Percentiles rank a stretch among this genome's conserved stretches.
phyloP scores from a whole-genome alignment of 2,113 vertebrate genomes.

The Melanotaenia duboulayi region DNA sequence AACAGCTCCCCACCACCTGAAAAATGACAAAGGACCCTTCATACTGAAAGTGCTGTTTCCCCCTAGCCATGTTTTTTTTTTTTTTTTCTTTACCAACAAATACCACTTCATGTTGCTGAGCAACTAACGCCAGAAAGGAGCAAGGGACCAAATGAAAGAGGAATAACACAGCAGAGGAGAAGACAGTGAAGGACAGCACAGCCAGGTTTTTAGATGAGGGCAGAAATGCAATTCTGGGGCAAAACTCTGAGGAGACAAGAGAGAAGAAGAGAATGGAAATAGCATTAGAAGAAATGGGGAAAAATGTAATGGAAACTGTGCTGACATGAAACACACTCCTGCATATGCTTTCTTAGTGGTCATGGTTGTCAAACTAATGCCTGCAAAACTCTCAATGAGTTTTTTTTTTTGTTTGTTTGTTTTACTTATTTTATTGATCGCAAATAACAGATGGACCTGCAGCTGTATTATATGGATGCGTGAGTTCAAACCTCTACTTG shows the following conservation, averaged over 20 bases:
- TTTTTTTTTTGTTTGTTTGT: too few species aligned
- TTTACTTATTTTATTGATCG: too few species aligned
- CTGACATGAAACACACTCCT: constrained; percentile 15
- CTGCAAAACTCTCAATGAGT: background rate
- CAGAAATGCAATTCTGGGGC: constrained; percentile 22
- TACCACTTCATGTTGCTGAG: constrained; percentile 68
- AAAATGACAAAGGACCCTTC: constrained; percentile 35
- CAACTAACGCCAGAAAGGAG: constrained; percentile 67
- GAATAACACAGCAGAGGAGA: constrained; percentile 31
- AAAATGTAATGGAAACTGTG: constrained; percentile 6
- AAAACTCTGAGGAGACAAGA: constrained; percentile 13
- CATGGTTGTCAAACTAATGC: constrained; percentile 6
- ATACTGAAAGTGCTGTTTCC: constrained; percentile 44
- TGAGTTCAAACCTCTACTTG: background rate
- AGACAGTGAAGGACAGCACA: constrained; percentile 31
- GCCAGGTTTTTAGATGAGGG: constrained; percentile 25
- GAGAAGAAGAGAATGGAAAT: background rate
- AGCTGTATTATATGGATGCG: background rate
- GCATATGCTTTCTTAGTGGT: background rate
- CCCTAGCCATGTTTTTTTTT: constrained; percentile 25
- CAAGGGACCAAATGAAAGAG: constrained; percentile 36
- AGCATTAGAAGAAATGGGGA: background rate
- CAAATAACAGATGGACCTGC: too few species aligned
- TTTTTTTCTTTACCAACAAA: constrained; percentile 40
- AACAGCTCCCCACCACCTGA: constrained; percentile 1